These are phyloP conservation scores for Aurelia aurita complex sp. Pacific DNA, from an alignment of 30 jellyfish, hydroid and myxozoan genomes.

Conservation along the genomic window DNA sequence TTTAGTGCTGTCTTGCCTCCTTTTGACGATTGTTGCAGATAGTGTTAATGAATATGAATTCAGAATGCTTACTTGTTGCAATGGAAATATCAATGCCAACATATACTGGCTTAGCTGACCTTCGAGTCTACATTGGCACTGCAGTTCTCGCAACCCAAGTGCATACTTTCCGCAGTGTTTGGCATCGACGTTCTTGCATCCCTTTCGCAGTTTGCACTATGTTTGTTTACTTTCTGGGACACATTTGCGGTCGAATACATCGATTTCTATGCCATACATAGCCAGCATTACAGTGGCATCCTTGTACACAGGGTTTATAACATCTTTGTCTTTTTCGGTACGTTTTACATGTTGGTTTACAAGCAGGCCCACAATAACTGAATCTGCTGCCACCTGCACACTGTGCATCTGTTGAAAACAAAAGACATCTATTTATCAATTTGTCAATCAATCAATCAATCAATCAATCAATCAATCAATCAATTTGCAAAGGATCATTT, in stretches of 20 bases:
- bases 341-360: slow-evolving; percentile 65
- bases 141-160: too few species aligned
- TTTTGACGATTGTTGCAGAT: too few species aligned
- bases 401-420: slow-evolving; percentile 44
- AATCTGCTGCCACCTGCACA: slow-evolving; percentile 85
- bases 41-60: too few species aligned
- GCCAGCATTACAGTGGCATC: slow-evolving; percentile 97
- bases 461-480: neutral
- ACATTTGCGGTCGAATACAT: slow-evolving; percentile 58
- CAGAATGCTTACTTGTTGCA: too few species aligned
- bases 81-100: too few species aligned
- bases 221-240: slow-evolving; percentile 59
- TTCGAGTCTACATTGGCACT: too few species aligned
- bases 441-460: neutral
- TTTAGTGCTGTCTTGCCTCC: too few species aligned
- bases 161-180: neutral
- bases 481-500: neutral
- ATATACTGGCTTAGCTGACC: neutral
- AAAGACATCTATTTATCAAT: neutral
- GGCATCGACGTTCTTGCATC: too few species aligned
- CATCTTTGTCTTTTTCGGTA: slow-evolving; percentile 15
- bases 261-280: slow-evolving; percentile 74
- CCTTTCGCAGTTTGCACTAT: too few species aligned
- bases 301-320: slow-evolving; percentile 82
- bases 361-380: slow-evolving; percentile 81